Evolutionary conservation across 2,888 invertebrate species (phyloP).

Genomic region (Nomada fabriciana): DNA sequence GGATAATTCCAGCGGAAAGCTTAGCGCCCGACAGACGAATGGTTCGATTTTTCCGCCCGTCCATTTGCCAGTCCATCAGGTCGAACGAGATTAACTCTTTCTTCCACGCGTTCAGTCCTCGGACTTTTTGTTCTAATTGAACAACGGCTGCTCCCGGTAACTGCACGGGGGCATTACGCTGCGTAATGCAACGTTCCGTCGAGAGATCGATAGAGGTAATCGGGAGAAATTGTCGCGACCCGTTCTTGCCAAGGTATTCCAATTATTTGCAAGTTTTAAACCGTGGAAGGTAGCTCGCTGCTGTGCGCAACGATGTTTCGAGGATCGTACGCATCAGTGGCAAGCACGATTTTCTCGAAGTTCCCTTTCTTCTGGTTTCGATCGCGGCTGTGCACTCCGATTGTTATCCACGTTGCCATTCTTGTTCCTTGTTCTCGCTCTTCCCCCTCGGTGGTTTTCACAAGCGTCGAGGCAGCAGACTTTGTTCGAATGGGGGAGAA

Average conservation of each 20-base stretch:
- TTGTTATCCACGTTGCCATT: not conserved
- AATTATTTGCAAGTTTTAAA: not conserved
- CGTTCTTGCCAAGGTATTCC: not conserved
- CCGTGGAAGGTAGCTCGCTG: not conserved
- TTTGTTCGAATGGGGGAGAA: constrained; percentile 17
- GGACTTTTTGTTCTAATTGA: constrained; percentile 29
- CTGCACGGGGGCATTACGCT: not conserved
- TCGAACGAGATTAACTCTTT: constrained; percentile 37
- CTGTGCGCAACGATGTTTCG: not conserved
- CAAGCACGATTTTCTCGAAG: constrained; percentile 21
- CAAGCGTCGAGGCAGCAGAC: not conserved
- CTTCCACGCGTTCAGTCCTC: not conserved
- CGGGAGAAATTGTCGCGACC: constrained; percentile 12
- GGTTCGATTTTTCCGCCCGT: constrained; percentile 12
- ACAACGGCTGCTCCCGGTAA: not conserved
- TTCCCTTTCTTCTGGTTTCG: constrained; percentile 4
- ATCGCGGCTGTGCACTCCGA: constrained; percentile 28
- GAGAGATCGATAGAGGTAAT: constrained; percentile 28
- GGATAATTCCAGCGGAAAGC: constrained; percentile 42
- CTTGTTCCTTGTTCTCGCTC: not conserved
- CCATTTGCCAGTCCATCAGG: constrained; percentile 30
- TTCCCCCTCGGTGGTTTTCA: constrained; percentile 15
- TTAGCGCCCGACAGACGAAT: constrained; percentile 36
- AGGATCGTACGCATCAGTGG: not conserved
- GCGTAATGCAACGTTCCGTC: constrained; percentile 1